phyloP scores from a whole-genome alignment of 2,797 vertebrate species.

The Etheostoma perlongum region DNA sequence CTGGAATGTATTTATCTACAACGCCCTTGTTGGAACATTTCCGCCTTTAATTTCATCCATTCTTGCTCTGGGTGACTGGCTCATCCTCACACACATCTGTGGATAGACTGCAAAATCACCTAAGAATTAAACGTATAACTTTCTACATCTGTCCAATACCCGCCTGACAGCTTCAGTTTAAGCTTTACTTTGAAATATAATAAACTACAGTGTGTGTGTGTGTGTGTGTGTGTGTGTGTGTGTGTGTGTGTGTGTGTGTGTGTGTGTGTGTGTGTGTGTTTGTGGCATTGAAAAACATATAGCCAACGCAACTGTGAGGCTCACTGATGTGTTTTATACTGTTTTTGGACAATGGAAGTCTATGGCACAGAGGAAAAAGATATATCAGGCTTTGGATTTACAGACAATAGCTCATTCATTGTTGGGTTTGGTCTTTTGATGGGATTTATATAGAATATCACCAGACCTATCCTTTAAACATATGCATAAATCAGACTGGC shows the following conservation, averaged over 20 bases:
- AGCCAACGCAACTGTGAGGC: no score
- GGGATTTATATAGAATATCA: not conserved
- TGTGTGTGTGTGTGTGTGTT: no score
- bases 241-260: no score
- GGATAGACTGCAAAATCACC: not conserved
- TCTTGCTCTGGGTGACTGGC: constrained; percentile 17
- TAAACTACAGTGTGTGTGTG: no score
- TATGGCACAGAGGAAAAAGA: no score
- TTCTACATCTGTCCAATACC: not conserved
- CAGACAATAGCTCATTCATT: no score
- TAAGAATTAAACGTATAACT: not conserved
- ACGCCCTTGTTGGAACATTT: constrained; percentile 31
- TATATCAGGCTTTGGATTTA: no score
- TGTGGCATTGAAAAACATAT: no score
- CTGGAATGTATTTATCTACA: constrained; percentile 35
- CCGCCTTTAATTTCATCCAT: constrained; percentile 24
- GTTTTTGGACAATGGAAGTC: no score
- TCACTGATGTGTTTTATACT: no score
- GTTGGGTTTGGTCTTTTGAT: no score
- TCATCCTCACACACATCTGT: constrained; percentile 20
- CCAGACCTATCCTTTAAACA: not conserved
- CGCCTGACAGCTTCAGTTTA: not conserved
- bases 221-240: no score
- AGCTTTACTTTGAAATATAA: not conserved
- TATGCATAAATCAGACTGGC: not conserved